Base-by-base conservation (phyloP, 2,888 invertebrate species). In the Calliopum simillimum region DNA sequence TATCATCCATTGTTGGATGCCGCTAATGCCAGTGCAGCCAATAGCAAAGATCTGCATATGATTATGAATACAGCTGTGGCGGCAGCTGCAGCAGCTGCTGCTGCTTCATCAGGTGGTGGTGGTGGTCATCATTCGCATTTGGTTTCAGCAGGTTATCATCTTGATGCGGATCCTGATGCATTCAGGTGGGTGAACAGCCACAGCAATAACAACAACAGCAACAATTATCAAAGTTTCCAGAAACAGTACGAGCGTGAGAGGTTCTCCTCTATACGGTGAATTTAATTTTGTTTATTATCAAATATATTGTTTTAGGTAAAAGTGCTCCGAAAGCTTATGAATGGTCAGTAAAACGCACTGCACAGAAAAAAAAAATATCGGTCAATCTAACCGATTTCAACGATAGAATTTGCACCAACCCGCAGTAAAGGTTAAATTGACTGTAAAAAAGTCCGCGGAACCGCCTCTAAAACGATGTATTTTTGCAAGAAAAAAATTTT, bases 121-220 rank as follows among this genome's bases (percentile, higher is more conserved):
- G 2, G 72, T 71, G 5, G 33, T 11, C 25, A 16, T 21, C 21
- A 68, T 64, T 8, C 33, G 33, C 33, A 33, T 8, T 33, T 33
- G 33, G 33, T 5, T 33, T 33, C 43, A 14, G 44, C 21, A n/a
- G 43, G 67, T 11, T 67, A 59, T 41, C 67, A 58, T 11, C 33
- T 58, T 8, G 83, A 85, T 53, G 84, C 83, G 71, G 86, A 86
- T 79, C 83, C 84, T n/a, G 86, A 86, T 76, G 82, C 85, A 63
- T 86, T 86, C 75, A 82, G 86, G 86, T 86, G 79, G 79, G 79
- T 79, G 59, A 67, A 58, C 16, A 56, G 33, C 49, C 41, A 4
- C 76, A 75, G 74, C 77, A 75, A 76, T 76, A 78, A 77, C 73
- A 74, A 77, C 72, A 76, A 79, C 75, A 47, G 79, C 79, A 79